These are phyloP conservation scores for Pachycephala philippinensis DNA, from an alignment of 2,113 vertebrate species.

Conservation along the genomic window DNA sequence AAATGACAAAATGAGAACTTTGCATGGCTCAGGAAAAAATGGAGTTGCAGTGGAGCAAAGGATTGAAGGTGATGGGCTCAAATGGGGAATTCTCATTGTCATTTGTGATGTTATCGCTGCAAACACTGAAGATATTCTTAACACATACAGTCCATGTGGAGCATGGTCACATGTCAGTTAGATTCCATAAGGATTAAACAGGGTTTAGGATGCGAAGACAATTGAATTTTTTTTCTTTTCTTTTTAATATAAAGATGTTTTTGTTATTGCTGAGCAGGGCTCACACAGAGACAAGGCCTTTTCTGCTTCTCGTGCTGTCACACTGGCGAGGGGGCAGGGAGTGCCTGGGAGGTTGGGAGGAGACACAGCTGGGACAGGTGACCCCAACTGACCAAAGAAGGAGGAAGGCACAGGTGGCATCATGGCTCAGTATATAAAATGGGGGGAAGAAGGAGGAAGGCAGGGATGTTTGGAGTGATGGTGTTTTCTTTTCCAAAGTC, in stretches of 20 bases:
- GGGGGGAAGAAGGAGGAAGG: neutral
- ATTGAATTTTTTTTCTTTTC: neutral
- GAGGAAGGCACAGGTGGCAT: rapidly evolving
- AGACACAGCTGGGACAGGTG: neutral
- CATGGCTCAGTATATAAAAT: neutral
- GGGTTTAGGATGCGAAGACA: neutral
- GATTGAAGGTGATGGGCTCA: neutral
- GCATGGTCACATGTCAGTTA: neutral
- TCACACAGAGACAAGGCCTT: neutral
- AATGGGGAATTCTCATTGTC: neutral
- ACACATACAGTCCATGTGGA: neutral
- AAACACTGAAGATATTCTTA: neutral
- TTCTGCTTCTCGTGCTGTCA: neutral
- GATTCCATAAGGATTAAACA: neutral
- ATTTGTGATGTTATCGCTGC: neutral
- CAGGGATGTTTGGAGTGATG: neutral
- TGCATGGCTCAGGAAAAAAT: neutral
- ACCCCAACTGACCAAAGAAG: neutral
- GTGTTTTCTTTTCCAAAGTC: neutral
- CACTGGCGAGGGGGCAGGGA: rapidly evolving
- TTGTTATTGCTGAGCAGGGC: neutral
- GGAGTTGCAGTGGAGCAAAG: neutral
- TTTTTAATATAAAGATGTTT: neutral
- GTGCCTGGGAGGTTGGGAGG: neutral
- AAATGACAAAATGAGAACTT: neutral